Conservation (phyloP, 1,140 invertebrate genomes). For the Oncopeltus fasciatus region DNA sequence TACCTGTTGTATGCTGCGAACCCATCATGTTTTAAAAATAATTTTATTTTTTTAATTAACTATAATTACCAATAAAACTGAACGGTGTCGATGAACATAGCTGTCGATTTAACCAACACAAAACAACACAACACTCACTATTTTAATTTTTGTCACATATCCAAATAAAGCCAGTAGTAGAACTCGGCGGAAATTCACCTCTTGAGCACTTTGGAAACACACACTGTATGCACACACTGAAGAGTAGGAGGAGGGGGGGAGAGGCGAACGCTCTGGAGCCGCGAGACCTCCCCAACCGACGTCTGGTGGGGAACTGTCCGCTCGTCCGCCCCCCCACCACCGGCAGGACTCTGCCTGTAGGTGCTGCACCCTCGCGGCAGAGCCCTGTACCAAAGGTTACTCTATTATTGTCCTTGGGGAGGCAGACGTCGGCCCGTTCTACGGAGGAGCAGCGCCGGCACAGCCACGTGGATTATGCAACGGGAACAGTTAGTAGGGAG, state of each 20-base stretch:
- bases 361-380: background rate
- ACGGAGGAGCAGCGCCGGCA: background rate
- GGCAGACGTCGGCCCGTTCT: too few relatives aligned
- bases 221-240: background rate
- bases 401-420: constrained; percentile 14
- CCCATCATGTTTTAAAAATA: background rate
- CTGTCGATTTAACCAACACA: background rate
- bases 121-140: background rate
- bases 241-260: background rate
- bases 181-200: background rate
- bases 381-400: constrained; percentile 15
- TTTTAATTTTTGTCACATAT: background rate
- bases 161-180: background rate
- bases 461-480: constrained; percentile 14
- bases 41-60: background rate
- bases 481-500: background rate
- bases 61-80: background rate
- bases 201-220: background rate
- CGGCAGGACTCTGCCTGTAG: too few relatives aligned
- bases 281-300: too few relatives aligned
- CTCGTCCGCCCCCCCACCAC: too few relatives aligned
- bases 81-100: background rate
- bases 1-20: background rate
- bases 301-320: too few relatives aligned
- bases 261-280: too few relatives aligned